Base-by-base conservation (phyloP, 2,797 vertebrate species). In the Sandelia bainsii region DNA sequence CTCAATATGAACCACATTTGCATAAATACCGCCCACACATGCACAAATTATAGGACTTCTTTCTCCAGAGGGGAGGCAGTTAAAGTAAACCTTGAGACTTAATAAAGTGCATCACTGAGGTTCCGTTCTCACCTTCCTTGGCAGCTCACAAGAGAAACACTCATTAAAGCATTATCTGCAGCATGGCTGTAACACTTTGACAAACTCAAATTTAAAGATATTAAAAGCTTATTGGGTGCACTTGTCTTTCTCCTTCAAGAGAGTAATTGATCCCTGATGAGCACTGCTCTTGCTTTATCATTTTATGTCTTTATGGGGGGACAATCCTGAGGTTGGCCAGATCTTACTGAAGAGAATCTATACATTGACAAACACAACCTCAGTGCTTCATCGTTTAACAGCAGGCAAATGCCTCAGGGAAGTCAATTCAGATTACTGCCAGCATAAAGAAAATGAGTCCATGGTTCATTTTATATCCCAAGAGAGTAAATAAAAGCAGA, bases 21-120 rank as follows among this genome's bases (percentile, higher is more conserved):
- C 72, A 86, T 82, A 78, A 82, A 84, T n/a, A 25, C 69, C 56
- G 62, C 75, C 72, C 61, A 77, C 72, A 44, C 62, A 69, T 1
- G 20, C 54, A 61, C 52, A 66, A 37, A 82, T 77, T 48, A 78
- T 23, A 51, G 46, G 20, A 49, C 45, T 54, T 50, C n/a, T 22
- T 44, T 62, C 67, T 52, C 14, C 4, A 10, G 65, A 48, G 6
- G 4, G 0, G 9, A 50, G 49, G 23, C 4, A 7, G 69, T 58
- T 50, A 32, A 48, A 45, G 58, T 12, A 50, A 57, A 74, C 42
- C 45, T 56, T 7, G 20, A 48, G 67, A 53, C 16, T 19, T 44
- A 74, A 68, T 53, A 32, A 53, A 48, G 6, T 1, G 58, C 10
- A 25, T 25, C 29, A 76, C 60, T 37, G 57, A 45, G 60, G 25